A percentile compares a stretch with the other conserved stretches of the same genome.
phyloP scores from a whole-genome alignment of 1,140 invertebrate genomes.

The Pogonomyrmex californicus region DNA sequence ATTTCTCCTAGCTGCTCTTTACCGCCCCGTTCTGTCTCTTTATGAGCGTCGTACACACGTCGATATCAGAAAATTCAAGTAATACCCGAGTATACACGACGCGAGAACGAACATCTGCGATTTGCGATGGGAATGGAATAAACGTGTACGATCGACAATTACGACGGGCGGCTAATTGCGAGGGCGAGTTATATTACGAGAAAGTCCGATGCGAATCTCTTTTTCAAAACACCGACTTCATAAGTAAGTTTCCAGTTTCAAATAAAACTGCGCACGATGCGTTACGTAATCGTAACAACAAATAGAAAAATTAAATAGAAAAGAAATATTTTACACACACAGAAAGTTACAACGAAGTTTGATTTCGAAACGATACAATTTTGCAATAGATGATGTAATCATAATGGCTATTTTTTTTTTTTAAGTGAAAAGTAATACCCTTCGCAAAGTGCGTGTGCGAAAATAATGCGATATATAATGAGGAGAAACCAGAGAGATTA shows the following conservation, averaged over 20 bases:
- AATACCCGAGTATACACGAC: not conserved
- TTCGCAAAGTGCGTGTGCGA: not conserved
- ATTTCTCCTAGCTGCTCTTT: constrained; percentile 75
- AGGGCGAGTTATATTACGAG: not conserved
- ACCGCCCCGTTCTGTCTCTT: constrained; percentile 61
- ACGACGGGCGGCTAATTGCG: constrained; percentile 29
- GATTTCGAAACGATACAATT: not conserved
- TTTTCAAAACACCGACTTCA: not conserved
- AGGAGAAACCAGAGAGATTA: not conserved
- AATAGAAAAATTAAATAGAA: not conserved
- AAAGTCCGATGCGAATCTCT: not conserved
- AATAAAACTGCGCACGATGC: not conserved
- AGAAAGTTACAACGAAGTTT: constrained; percentile 35
- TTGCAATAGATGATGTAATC: not conserved
- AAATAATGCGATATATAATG: not conserved
- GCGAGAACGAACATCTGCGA: not conserved
- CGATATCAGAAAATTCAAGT: constrained; percentile 64
- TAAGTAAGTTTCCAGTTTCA: not conserved
- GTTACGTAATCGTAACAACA: not conserved
- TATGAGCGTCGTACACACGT: constrained; percentile 74
- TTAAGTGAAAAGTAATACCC: not conserved
- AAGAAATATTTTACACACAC: not conserved
- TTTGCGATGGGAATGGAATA: constrained; percentile 23
- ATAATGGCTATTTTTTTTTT: not conserved
- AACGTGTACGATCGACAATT: constrained; percentile 38